These are phyloP conservation scores for Periplaneta americana DNA, from an alignment of 1,140 invertebrate genomes.

Conservation along the genomic window DNA sequence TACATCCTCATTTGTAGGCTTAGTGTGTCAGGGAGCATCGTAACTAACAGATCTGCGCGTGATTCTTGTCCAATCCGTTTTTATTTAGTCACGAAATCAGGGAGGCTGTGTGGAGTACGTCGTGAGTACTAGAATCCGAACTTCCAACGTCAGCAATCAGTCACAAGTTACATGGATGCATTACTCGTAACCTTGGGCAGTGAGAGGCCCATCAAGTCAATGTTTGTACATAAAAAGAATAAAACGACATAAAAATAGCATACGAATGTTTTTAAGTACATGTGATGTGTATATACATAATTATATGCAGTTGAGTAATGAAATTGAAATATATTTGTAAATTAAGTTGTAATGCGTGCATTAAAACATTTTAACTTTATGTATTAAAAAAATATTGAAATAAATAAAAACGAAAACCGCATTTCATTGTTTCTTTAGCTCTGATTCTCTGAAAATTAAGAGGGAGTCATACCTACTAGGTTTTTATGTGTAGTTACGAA, in stretches of 20 bases:
- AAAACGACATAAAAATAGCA: background rate
- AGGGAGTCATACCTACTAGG: too few relatives aligned
- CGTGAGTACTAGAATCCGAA: background rate
- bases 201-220: background rate
- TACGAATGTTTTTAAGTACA: constrained; percentile 12
- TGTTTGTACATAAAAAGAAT: constrained; percentile 8
- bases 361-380: constrained; percentile 10
- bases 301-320: constrained; percentile 11
- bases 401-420: background rate
- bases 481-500: too few relatives aligned
- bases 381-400: constrained; percentile 9
- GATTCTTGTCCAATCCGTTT: background rate
- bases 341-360: constrained; percentile 12
- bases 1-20: background rate
- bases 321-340: constrained; percentile 13
- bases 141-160: background rate
- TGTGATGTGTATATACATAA: constrained; percentile 12
- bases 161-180: background rate
- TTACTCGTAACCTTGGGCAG: background rate
- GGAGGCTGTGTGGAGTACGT: background rate
- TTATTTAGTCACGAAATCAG: background rate
- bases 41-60: too few relatives aligned
- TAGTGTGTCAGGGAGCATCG: background rate
- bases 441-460: too few relatives aligned
- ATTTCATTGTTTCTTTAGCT: too few relatives aligned